A percentile compares a stretch with the other conserved stretches of the same genome.
Conservation (phyloP, 53 echinoderm and acorn worm species). For the Crossaster papposus region DNA sequence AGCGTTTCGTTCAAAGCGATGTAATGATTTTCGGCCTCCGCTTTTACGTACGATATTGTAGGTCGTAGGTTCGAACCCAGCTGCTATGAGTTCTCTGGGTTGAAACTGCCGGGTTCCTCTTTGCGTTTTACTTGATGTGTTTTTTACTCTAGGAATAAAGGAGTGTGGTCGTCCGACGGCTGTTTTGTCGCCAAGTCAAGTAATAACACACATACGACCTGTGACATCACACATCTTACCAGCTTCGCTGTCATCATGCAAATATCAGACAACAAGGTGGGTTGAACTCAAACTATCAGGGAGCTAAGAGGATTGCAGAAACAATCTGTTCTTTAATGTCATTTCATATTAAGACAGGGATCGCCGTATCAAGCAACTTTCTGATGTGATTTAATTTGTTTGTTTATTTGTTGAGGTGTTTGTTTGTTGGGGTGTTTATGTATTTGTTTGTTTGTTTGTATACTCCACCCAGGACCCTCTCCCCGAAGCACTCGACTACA, state of each 20-base stretch:
- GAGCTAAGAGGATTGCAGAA: too few species aligned
- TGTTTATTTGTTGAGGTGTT: too few species aligned
- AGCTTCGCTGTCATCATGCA: constrained; percentile 92
- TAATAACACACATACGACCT: constrained; percentile 75
- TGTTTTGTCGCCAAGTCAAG: constrained; percentile 45
- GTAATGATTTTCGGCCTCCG: too few species aligned
- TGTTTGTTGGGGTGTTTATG: too few species aligned
- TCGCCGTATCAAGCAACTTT: too few species aligned
- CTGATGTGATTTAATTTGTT: too few species aligned
- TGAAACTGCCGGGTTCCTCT: background rate
- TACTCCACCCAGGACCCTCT: constrained; percentile 49
- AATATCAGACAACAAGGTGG: constrained; percentile 58
- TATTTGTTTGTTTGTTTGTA: background rate
- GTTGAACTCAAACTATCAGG: background rate
- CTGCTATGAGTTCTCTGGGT: too few species aligned
- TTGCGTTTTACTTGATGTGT: background rate
- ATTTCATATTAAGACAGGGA: too few species aligned
- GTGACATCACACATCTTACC: constrained; percentile 79
- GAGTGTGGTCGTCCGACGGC: constrained; percentile 70
- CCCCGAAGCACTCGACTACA: constrained; percentile 63
- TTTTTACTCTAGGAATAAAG: constrained; percentile 12
- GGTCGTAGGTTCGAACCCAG: too few species aligned
- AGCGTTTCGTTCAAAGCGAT: too few species aligned
- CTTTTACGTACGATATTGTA: too few species aligned
- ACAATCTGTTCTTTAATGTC: too few species aligned